Percentiles rank a stretch among this genome's conserved stretches.
These are phyloP conservation scores for Gymnosoma rotundatum DNA, from an alignment of 2,888 invertebrate species.

Conservation along the genomic window DNA sequence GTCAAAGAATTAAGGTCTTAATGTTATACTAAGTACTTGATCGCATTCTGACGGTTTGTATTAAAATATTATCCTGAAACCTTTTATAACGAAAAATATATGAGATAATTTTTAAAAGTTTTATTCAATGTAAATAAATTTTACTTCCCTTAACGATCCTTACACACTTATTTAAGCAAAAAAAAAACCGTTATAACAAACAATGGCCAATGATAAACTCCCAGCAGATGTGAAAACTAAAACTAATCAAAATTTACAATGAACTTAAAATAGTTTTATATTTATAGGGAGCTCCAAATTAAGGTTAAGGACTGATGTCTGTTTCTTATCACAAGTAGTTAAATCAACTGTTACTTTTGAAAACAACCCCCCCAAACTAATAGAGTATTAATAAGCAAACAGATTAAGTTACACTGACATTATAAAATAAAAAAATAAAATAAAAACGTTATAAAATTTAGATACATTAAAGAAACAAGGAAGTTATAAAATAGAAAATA, in stretches of 20 bases:
- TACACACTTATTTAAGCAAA: not conserved
- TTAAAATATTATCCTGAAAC: too few species aligned
- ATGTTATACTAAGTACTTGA: too few species aligned
- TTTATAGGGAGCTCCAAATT: slow-evolving; percentile 30
- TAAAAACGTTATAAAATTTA: slow-evolving; percentile 42
- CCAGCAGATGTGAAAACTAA: slow-evolving; percentile 27
- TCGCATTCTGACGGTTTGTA: too few species aligned
- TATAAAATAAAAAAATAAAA: slow-evolving; percentile 7
- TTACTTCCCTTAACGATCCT: slow-evolving; percentile 15
- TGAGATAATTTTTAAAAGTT: not conserved
- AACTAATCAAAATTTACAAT: slow-evolving; percentile 2
- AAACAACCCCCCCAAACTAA: slow-evolving; percentile 50
- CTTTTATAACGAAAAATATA: too few species aligned
- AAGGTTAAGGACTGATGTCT: slow-evolving; percentile 15
- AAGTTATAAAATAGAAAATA: slow-evolving; percentile 37
- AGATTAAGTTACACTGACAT: slow-evolving; percentile 51
- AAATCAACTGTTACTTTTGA: slow-evolving; percentile 1
- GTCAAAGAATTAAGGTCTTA: too few species aligned
- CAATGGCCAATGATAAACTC: slow-evolving; percentile 41
- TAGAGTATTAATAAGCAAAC: not conserved
- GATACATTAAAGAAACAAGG: slow-evolving; percentile 21
- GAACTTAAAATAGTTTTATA: slow-evolving; percentile 24
- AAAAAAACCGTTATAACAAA: slow-evolving; percentile 48
- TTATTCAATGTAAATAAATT: not conserved
- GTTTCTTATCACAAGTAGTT: slow-evolving; percentile 34